A percentile compares a stretch with the other conserved stretches of the same genome.
Conservation (phyloP, 2,888 invertebrate species). For the Zhengitettix transpicula region DNA sequence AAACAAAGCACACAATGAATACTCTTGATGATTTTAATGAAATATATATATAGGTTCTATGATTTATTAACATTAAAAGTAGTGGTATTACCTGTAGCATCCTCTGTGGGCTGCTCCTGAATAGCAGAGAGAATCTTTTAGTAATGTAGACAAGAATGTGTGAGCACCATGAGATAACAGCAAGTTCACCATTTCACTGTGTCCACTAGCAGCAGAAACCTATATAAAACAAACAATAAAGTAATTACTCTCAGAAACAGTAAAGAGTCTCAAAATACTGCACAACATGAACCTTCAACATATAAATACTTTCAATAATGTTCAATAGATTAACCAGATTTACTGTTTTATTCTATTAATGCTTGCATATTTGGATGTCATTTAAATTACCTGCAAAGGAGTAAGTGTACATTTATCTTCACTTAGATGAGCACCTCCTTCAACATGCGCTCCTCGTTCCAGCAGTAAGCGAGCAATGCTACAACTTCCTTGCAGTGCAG, state of each 20-base stretch:
- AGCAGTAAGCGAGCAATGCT: slow-evolving; percentile 43
- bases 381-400: slow-evolving; percentile 51
- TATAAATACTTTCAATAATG: background rate
- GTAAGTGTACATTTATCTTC: slow-evolving; percentile 78
- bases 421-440: slow-evolving; percentile 66
- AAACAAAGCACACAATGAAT: too few relatives aligned
- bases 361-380: too few relatives aligned
- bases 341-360: too few relatives aligned
- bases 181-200: slow-evolving; percentile 60
- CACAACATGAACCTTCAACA: background rate
- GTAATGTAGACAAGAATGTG: slow-evolving; percentile 69
- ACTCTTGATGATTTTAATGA: too few relatives aligned
- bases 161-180: slow-evolving; percentile 73
- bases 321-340: background rate
- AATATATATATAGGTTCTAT: too few relatives aligned
- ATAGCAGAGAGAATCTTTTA: slow-evolving; percentile 70
- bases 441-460: slow-evolving; percentile 66
- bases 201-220: slow-evolving; percentile 67
- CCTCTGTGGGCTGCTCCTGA: slow-evolving; percentile 74
- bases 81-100: slow-evolving; percentile 44
- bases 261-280: background rate
- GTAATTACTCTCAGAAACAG: background rate
- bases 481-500: slow-evolving; percentile 35
- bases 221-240: slow-evolving; percentile 16
- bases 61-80: too few relatives aligned